Evolutionary conservation across 2,113 vertebrate species (phyloP), one percentile per base, ranked within the genome.

Genomic region (Zosterops japonicus): DNA sequence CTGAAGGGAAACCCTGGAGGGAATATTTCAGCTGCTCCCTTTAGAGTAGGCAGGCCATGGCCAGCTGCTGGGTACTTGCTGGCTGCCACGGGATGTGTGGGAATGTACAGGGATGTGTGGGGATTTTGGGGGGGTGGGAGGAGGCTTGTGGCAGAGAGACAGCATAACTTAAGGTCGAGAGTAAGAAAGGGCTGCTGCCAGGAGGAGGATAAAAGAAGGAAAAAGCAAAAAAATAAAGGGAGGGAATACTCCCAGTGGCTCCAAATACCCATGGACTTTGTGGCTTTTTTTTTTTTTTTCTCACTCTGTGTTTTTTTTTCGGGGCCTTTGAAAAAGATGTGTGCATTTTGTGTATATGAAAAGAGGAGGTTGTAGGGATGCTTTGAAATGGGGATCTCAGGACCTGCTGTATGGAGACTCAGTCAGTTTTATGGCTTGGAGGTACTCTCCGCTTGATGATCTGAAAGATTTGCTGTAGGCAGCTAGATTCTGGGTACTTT

Each of bases 301-400:
- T 91, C n/a, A 16, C 33, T 8, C 16, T 35, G 53, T 22, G 25
- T 18, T 61, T 65, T 15, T 22, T 91, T 83, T 89, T 74, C 84
- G 1, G 19, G 6, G 5, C 2, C 0, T 82, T 84, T 39, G 36
- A 84, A 76, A 79, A 42, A 1, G 2, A 16, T 0, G 0, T 20
- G 21, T 2, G 1, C 18, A 28, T 56, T 64, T 16, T 24, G 49
- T 57, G 31, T 28, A 11, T 1, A 2, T 61, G 57, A 24, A 68
- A 67, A 87, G 49, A 46, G 21, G 36, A 75, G 44, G 23, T 4
- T 27, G 36, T 57, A 53, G 28, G 14, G 84, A 28, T 5, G 5
- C 57, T 84, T 78, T 65, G 65, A 11, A 13, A 25, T 31, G 46
- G 23, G 12, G 8, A 76, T 69, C 61, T 77, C 21, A 5, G 8